A percentile compares a stretch with the other conserved stretches of the same genome.
These are phyloP conservation scores for Himalopsyche phryganea DNA, from an alignment of 1,140 invertebrate genomes.

Conservation along the genomic window DNA sequence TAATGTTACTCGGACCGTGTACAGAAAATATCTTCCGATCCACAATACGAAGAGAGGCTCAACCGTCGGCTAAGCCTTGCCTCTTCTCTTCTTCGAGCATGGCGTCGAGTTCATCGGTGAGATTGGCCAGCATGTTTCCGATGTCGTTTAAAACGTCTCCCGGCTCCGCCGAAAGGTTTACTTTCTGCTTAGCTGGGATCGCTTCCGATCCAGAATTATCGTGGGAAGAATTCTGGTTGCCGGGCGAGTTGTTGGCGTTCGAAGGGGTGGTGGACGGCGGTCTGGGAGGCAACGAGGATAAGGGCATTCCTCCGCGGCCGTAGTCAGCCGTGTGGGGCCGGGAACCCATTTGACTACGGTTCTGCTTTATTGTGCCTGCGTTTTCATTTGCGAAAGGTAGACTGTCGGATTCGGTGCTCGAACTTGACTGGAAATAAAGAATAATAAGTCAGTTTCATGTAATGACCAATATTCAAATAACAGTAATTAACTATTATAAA, in stretches of 20 bases:
- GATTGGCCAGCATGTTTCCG: conserved; percentile 91
- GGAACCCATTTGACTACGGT: conserved; percentile 46
- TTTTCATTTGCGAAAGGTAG: conserved; percentile 98
- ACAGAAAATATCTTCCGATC: neutral
- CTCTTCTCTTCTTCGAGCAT: conserved; percentile 91
- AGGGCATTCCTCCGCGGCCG: conserved; percentile 41
- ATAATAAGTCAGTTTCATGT: conserved; percentile 16
- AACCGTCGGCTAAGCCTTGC: conserved; percentile 65
- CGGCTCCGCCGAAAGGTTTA: conserved; percentile 55
- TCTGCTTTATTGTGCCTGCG: conserved; percentile 91
- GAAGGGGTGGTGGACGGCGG: conserved; percentile 37
- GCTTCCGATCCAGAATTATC: conserved; percentile 37
- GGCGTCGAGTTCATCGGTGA: conserved; percentile 90
- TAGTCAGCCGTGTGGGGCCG: conserved; percentile 50
- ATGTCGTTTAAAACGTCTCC: conserved; percentile 94
- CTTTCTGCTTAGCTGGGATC: conserved; percentile 31
- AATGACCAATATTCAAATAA: too few species aligned
- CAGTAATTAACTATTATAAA: too few species aligned
- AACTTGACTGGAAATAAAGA: conserved; percentile 73
- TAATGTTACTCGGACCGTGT: neutral
- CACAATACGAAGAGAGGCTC: conserved; percentile 32
- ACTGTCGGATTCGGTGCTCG: conserved; percentile 93
- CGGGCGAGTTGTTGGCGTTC: conserved; percentile 40
- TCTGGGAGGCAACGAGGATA: conserved; percentile 41
- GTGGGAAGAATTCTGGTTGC: conserved; percentile 35